Evolutionary conservation across 2,797 vertebrate species (phyloP), one percentile per base, ranked within the genome.

Genomic region (Gymnocypris eckloni): DNA sequence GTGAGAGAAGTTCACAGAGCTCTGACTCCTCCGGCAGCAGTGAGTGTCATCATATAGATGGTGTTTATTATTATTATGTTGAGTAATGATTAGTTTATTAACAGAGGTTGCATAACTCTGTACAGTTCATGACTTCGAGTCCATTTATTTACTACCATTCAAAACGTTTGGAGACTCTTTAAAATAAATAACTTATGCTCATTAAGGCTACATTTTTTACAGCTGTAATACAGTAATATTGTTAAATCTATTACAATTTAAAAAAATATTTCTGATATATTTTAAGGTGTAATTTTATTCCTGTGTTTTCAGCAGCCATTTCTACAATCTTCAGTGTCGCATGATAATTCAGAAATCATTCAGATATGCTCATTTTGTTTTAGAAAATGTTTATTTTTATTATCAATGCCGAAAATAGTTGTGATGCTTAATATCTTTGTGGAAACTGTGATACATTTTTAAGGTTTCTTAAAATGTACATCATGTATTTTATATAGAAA

Each of bases 21-120:
- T 98, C 97, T 0, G 98, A 99, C 94, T 98, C 97, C 86, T 98
- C 98, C n/a, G 96, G 97, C 94, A 98, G 97, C 93, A 92, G 98
- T 99, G 94, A 94, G 98, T 97, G 52, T 73, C 76, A 15, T 64
- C 66, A 41, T 37, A 33, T 41, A 78, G 20, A 56, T 22, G 8
- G 11, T 56, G 22, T 79, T 79, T 61, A 79, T 25, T 18, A 59
- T 28, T 61, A 59, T n/a, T 28, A 7, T 25, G 15, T 28, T 10
- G 15, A 45, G 6, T 45, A 37, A 18, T 16, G 25, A 48, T 48
- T 15, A 33, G 9, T 28, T 18, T 33, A 28, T 16, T 73, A 25
- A 72, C 15, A 33, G 8, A 28, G 18, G 3, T 54, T 20, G 33
- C 7, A 6, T 22, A 52, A 20, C 50, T 15, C 33, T n/a, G 0